phyloP scores from a whole-genome alignment of 2,888 invertebrate species.

The Drosophila meridionalis region DNA sequence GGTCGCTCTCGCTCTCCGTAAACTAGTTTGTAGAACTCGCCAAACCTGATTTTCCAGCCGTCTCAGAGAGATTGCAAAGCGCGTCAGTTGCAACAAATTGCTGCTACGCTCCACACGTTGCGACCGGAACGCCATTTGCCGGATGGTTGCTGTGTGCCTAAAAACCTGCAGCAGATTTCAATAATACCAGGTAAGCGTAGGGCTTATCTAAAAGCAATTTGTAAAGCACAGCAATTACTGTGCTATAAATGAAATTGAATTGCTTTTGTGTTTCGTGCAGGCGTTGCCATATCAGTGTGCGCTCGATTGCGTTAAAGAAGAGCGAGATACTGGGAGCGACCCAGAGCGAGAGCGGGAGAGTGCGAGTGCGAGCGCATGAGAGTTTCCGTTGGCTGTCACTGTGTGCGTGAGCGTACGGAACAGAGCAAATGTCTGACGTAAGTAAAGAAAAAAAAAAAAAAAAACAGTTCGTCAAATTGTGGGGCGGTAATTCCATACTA shows the following conservation, averaged over 20 bases:
- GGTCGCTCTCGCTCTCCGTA: constrained; percentile 48
- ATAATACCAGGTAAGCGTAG: constrained; percentile 22
- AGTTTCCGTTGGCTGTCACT: constrained; percentile 11
- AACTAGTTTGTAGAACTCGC: constrained; percentile 57
- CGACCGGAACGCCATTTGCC: constrained; percentile 31
- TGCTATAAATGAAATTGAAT: constrained; percentile 17
- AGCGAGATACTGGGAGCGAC: constrained; percentile 8
- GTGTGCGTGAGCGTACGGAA: constrained; percentile 32
- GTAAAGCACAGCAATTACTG: neutral
- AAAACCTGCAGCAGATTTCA: constrained; percentile 71
- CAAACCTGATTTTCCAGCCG: constrained; percentile 66
- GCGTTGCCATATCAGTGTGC: constrained; percentile 56
- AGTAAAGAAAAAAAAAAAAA: constrained; percentile 35
- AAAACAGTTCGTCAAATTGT: constrained; percentile 18
- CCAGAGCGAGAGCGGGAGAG: neutral
- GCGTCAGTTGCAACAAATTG: constrained; percentile 49
- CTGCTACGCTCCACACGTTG: constrained; percentile 52
- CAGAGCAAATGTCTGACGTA: constrained; percentile 68
- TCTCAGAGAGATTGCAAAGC: constrained; percentile 47
- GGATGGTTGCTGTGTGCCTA: constrained; percentile 58
- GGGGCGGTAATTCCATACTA: constrained; percentile 14
- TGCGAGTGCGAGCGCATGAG: constrained; percentile 12
- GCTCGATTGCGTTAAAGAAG: constrained; percentile 32
- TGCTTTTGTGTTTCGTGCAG: constrained; percentile 24
- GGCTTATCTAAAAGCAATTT: constrained; percentile 11